Conservation (phyloP, 35 echinoderm and acorn worm genomes). For the Eucidaris tribuloides region DNA sequence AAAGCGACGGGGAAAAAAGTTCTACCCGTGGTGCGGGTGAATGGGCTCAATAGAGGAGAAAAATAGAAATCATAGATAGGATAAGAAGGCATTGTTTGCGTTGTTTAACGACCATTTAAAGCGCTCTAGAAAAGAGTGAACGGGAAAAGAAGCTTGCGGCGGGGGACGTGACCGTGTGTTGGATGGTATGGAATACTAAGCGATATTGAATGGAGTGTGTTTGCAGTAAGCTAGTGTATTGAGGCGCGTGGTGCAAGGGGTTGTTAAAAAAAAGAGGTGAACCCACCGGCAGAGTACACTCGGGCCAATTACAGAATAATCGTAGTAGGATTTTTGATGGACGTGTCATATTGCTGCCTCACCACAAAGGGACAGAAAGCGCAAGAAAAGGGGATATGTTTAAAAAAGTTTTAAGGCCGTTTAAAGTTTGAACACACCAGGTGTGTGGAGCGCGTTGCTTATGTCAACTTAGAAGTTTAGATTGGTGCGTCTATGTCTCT, state of each 20-base stretch:
- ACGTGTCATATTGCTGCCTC: slow-evolving; percentile 29
- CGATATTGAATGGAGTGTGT: slow-evolving; percentile 18
- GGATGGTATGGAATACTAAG: slow-evolving; percentile 1
- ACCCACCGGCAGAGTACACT: neutral
- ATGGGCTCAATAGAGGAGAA: neutral
- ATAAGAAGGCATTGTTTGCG: slow-evolving; percentile 32
- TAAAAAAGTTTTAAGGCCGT: slow-evolving; percentile 17
- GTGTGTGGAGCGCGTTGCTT: slow-evolving; percentile 24
- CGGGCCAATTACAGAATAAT: slow-evolving; percentile 1
- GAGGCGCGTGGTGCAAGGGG: slow-evolving; percentile 9
- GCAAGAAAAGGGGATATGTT: slow-evolving; percentile 1
- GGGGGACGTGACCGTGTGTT: slow-evolving; percentile 15
- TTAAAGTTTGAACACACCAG: slow-evolving; percentile 27
- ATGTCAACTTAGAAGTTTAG: slow-evolving; percentile 11
- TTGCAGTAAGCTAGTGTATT: slow-evolving; percentile 27
- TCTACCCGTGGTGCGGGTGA: neutral
- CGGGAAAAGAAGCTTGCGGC: neutral
- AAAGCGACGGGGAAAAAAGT: slow-evolving; percentile 18
- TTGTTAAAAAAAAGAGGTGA: slow-evolving; percentile 8
- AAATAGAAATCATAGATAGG: slow-evolving; percentile 23
- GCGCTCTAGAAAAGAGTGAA: neutral
- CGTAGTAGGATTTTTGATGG: slow-evolving; percentile 16
- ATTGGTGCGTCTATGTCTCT: neutral
- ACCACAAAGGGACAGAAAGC: neutral
- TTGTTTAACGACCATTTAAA: slow-evolving; percentile 32